A percentile compares a stretch with the other conserved stretches of the same genome.
Conservation (phyloP, 2,797 vertebrate species). For the Numenius phaeopus region DNA sequence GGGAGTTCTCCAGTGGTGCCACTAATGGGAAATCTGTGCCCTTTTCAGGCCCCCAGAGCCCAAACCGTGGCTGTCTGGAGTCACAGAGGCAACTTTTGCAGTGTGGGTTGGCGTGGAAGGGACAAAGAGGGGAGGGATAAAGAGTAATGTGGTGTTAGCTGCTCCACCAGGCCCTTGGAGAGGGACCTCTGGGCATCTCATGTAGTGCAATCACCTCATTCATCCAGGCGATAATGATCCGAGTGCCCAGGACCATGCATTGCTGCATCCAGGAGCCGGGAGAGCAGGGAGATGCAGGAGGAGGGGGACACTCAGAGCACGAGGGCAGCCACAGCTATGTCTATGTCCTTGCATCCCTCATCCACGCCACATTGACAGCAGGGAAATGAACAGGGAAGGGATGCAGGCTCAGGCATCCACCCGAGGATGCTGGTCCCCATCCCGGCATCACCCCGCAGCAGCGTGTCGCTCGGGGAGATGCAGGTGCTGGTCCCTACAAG, state of each 20-base stretch:
- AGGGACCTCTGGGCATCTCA: neutral
- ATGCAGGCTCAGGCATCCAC: neutral
- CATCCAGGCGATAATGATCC: accelerated
- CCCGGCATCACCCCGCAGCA: neutral
- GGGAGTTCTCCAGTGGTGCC: neutral
- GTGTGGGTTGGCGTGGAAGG: neutral
- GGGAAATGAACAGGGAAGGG: neutral
- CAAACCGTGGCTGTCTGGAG: accelerated
- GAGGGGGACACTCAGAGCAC: neutral
- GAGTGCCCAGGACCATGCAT: accelerated
- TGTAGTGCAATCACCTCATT: accelerated
- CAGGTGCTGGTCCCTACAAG: neutral
- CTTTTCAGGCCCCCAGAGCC: neutral
- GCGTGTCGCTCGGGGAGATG: accelerated
- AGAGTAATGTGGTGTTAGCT: neutral
- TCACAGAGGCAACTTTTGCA: neutral
- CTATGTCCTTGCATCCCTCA: accelerated
- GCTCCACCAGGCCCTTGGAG: neutral
- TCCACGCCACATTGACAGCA: neutral
- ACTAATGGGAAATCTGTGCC: neutral
- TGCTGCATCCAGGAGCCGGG: neutral
- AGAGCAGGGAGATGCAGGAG: neutral
- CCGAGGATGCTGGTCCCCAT: neutral
- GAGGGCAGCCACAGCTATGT: accelerated
- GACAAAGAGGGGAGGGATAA: neutral